A percentile compares a stretch with the other conserved stretches of the same genome.
Conservation (phyloP, 1,140 invertebrate species). For the Thrips palmi region DNA sequence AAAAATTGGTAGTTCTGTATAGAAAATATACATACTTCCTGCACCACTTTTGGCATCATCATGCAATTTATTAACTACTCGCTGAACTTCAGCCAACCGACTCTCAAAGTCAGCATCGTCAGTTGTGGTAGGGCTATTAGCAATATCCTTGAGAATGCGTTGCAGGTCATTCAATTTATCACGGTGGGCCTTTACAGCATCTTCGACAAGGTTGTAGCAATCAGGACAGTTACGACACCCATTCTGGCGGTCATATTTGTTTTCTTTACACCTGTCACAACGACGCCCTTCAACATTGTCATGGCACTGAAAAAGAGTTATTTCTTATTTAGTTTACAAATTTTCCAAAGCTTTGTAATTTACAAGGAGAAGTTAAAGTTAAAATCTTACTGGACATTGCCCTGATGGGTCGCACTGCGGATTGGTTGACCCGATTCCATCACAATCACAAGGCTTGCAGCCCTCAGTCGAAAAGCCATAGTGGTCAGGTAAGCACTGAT, state of each 20-base stretch:
- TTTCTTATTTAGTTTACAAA: not conserved
- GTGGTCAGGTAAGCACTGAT: slow-evolving; percentile 64
- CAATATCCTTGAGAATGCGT: slow-evolving; percentile 44
- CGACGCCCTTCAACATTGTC: slow-evolving; percentile 76
- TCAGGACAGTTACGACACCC: slow-evolving; percentile 79
- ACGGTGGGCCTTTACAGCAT: slow-evolving; percentile 66
- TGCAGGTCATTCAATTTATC: slow-evolving; percentile 52
- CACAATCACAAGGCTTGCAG: slow-evolving; percentile 74
- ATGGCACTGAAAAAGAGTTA: slow-evolving; percentile 36
- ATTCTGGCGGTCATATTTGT: slow-evolving; percentile 67
- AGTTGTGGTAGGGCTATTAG: slow-evolving; percentile 56
- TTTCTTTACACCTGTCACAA: slow-evolving; percentile 89
- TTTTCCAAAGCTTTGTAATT: not conserved
- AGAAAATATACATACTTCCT: slow-evolving; percentile 26
- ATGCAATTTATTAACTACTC: slow-evolving; percentile 48
- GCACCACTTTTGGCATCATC: slow-evolving; percentile 45
- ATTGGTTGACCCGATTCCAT: slow-evolving; percentile 64
- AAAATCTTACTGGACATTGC: slow-evolving; percentile 50
- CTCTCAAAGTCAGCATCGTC: slow-evolving; percentile 68
- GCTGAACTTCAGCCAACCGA: slow-evolving; percentile 49
- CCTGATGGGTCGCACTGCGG: slow-evolving; percentile 66
- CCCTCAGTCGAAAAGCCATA: slow-evolving; percentile 79
- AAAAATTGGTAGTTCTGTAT: not conserved
- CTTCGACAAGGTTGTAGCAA: slow-evolving; percentile 86
- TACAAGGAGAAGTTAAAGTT: not conserved